Evolutionary conservation across 1,140 invertebrate genomes (phyloP).

Genomic region (Galleria mellonella): DNA sequence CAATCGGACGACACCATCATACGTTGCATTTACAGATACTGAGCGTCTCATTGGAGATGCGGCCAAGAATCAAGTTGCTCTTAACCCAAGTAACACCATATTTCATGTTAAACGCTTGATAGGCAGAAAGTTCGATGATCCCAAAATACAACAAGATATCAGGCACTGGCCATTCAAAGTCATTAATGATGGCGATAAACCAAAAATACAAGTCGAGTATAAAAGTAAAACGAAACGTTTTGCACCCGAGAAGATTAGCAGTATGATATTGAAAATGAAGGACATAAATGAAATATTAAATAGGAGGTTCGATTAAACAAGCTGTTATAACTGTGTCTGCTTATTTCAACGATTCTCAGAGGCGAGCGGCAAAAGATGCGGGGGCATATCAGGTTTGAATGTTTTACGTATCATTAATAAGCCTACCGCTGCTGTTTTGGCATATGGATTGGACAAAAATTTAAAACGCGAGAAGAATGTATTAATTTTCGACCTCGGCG

Average conservation of each 20-base stretch:
- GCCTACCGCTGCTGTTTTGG: conserved; percentile 85
- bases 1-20: conserved; percentile 92
- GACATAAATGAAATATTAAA: conserved; percentile 80
- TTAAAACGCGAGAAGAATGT: conserved; percentile 47
- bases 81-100: conserved; percentile 69
- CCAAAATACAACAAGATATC: conserved; percentile 83
- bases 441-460: conserved; percentile 83
- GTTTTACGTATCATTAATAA: conserved; percentile 86
- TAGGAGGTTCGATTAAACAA: conserved; percentile 79
- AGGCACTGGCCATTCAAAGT: conserved; percentile 86
- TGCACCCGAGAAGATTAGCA: conserved; percentile 85
- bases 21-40: conserved; percentile 91
- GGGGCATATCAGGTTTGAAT: conserved; percentile 79
- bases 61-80: conserved; percentile 80
- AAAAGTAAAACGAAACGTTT: conserved; percentile 84
- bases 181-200: conserved; percentile 78
- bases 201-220: conserved; percentile 82
- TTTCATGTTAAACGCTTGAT: conserved; percentile 77
- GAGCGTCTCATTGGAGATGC: conserved; percentile 85
- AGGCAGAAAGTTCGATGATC: conserved; percentile 81
- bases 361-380: conserved; percentile 71
- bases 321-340: conserved; percentile 81
- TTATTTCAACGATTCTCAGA: conserved; percentile 74
- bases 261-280: conserved; percentile 79
- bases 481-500: conserved; percentile 56